Evolutionary conservation across 2,113 vertebrate species (phyloP), one percentile per base, ranked within the genome.

Genomic region (Struthidea cinerea): DNA sequence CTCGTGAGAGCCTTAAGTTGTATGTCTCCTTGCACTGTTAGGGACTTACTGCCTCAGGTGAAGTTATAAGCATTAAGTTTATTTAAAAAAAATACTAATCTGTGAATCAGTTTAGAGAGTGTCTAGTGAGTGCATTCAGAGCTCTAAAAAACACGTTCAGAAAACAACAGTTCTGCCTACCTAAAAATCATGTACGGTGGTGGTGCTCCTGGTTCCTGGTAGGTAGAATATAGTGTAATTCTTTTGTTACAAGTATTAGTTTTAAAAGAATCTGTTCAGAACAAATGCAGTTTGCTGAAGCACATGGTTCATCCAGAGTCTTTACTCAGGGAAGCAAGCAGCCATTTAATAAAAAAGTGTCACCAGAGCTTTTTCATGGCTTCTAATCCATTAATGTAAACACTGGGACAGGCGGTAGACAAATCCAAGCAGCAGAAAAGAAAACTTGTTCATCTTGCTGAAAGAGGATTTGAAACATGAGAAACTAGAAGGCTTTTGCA

Each of bases 121-220:
- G 28, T 42, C 19, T 7, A 13, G 27, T 32, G 46, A 39, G 20
- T 39, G 7, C 24, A 22, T 90, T 90, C 46, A 69, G 65, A 74
- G 7, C 23, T 70, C 5, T 60, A 19, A 55, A 42, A 73, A 42
- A 7, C 5, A 3, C 0, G 1, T 26, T 55, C 16, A 46, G 44
- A 50, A 77, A 68, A n/a, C 32, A 77, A 8, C 5, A 24, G 27
- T 60, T 74, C n/a, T 55, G 4, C 4, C 22, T 65, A 3, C 20
- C 30, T 89, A 10, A 56, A 21, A 77, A 53, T 21, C 1, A 3
- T 5, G 1, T 4, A 3, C 4, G 10, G 41, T 41, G 23, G 5
- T 39, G n/a, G 5, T 70, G 46, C 8, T 47, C 11, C 41, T 65
- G 23, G 7, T 56, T 86, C 83, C 32, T 52, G 26, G 5, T 42